Conservation (phyloP, 2,113 vertebrate genomes). For the Ctenomys sociabilis region DNA sequence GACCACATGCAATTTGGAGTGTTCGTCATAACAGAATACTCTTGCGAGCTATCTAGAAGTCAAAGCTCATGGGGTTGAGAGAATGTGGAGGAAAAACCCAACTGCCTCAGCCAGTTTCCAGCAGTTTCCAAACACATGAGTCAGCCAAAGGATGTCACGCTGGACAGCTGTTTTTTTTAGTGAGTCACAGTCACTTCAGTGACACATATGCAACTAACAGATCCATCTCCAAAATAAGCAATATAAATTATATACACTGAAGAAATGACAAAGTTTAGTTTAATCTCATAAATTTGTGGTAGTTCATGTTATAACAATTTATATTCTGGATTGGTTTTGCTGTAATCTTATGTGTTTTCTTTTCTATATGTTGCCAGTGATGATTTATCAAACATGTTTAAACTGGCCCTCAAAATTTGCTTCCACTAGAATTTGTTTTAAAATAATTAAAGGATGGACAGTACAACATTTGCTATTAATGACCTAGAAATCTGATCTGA, state of each 20-base stretch:
- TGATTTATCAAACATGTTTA: constrained; percentile 35
- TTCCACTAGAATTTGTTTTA: constrained; percentile 39
- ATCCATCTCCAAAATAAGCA: neutral
- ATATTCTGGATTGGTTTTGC: neutral
- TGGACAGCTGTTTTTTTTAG: neutral
- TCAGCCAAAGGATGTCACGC: neutral
- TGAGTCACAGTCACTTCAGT: neutral
- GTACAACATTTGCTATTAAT: constrained; percentile 62
- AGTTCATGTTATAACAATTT: neutral
- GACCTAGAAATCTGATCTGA: constrained; percentile 72
- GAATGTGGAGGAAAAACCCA: neutral
- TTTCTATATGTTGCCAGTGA: neutral
- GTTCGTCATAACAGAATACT: neutral
- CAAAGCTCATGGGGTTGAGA: neutral
- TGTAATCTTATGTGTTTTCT: neutral
- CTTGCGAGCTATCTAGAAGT: neutral
- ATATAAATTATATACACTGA: neutral
- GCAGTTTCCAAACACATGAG: neutral
- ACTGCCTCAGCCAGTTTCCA: fast-evolving
- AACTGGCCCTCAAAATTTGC: neutral
- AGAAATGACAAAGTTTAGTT: neutral
- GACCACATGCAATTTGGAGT: neutral
- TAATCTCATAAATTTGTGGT: neutral
- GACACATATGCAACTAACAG: neutral
- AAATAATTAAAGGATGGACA: neutral